Base-by-base conservation (phyloP, 2,113 vertebrate species). In the Labeo rohita region DNA sequence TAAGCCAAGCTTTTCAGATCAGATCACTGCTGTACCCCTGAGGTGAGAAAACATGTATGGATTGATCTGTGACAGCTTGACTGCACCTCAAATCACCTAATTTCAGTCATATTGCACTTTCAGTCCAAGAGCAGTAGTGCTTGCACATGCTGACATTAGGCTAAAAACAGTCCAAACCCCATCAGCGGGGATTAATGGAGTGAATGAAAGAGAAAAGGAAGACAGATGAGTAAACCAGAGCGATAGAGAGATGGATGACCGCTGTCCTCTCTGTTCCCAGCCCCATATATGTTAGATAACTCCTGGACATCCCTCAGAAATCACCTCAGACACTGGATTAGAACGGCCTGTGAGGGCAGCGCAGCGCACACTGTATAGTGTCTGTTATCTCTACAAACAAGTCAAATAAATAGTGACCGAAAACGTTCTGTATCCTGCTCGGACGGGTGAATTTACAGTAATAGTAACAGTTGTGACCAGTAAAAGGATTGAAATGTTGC, bases 161-260 rank as follows among this genome's bases (percentile, higher is more conserved):
- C 39, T 82, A 50, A 86, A 85, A 65, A 92, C 90, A 88, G 86
- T 88, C 7, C 1, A 88, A 87, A 83, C 90, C 91, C 91, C 90
- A 92, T 91, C 84, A 87, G 59, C 85, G 36, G 86, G 66, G 88
- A 93, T 91, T 89, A 93, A 93, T 89, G 91, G 83, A 86, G 72
- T 86, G 85, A 86, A 52, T 49, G 68, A 12, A 81, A 88, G 49
- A 83, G 49, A 73, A 50, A 84, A 12, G 89, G 90, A 93, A 93
- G 93, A 94, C 90, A 88, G 90, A 94, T 94, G 91, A 89, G 84
- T 89, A 86, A 79, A 47, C 82, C 59, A 85, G 85, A 83, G 85
- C 89, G 87, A 87, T 89, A 85, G 85, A 85, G 87, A 91, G 88
- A 87, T 89, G 78, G 86, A 79, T 88, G 88, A 84, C 84, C 85